Base-by-base conservation (phyloP, 2,888 invertebrate genomes). In the Leptinotarsa peninsularis region DNA sequence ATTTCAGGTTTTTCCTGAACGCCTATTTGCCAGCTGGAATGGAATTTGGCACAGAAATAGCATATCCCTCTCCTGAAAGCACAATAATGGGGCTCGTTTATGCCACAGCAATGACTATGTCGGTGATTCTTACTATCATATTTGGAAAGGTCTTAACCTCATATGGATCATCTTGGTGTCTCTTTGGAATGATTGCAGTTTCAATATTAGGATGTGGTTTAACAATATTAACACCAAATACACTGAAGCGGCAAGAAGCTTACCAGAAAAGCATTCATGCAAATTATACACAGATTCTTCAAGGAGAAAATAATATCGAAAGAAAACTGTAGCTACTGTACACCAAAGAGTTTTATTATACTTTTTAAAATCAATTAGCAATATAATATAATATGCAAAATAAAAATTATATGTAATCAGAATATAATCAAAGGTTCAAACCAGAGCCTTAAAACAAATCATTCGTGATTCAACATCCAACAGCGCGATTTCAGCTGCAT, bases 1-100 rank as follows among this genome's bases (percentile, higher is more conserved):
- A 33, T 81, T 83, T 50, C 71, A 84, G 84, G 49, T 81, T 84
- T 58, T 85, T 84, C 72, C 77, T 83, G 7, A 84, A 79, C 68
- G 83, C 84, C n/a, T 85, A 85, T 71, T 80, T 84, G 75, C 81
- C 83, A 14, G 82, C 83, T 27, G 84, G 84, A 56, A 81, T 84
- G 33, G 85, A 85, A 79, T 79, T 84, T 66, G 84, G 84, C 3
- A 82, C 82, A 33, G 85, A 85, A 78, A 67, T 85, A 60, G 83
- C 84, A 2, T 83, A 78, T 73, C 85, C 85, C 17, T 81, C 82
- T 7, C 79, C 82, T 23, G 85, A 84, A 73, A 82, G 83, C 72
- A 84, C 84, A 7, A 81, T 83, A 3, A 79, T 83, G 17, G 83
- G 84, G 49, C 66, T 85, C 23, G 66, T 84, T 17, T 79, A 83